Evolutionary conservation across 2,888 invertebrate species (phyloP).

Genomic region (Scaptomyza caliginosa): DNA sequence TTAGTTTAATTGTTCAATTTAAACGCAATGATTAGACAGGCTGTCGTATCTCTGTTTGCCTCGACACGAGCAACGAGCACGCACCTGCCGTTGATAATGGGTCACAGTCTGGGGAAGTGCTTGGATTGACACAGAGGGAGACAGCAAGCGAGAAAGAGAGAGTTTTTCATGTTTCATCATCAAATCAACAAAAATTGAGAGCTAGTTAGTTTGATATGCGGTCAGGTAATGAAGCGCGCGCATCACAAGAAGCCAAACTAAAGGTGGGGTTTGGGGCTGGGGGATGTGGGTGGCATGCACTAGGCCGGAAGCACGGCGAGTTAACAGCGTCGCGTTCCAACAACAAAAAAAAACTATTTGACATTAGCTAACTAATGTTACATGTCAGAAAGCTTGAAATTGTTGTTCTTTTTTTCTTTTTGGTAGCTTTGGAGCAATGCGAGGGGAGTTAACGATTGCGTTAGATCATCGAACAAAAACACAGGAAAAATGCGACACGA

Average conservation of each 20-base stretch:
- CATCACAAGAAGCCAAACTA: conserved; percentile 17
- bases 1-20: conserved; percentile 75
- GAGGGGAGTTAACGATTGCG: conserved; percentile 21
- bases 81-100: conserved; percentile 73
- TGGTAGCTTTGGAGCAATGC: too few species aligned
- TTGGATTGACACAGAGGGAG: too few species aligned
- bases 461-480: conserved; percentile 37
- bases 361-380: conserved; percentile 50
- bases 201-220: conserved; percentile 27
- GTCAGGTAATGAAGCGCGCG: conserved; percentile 47
- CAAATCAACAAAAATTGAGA: conserved; percentile 33
- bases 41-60: conserved; percentile 22
- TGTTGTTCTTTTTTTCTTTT: too few species aligned
- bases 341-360: conserved; percentile 55
- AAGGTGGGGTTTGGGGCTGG: too few species aligned
- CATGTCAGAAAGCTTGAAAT: too few species aligned
- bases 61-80: conserved; percentile 66
- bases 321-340: conserved; percentile 54
- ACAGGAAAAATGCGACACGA: conserved; percentile 16
- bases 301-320: conserved; percentile 63
- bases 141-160: not conserved
- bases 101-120: not conserved
- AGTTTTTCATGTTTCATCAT: conserved; percentile 12
- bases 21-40: conserved; percentile 66
- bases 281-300: conserved; percentile 28